Evolutionary conservation across 2,113 vertebrate species (phyloP), one percentile per base, ranked within the genome.

Genomic region (Anguilla japonica): DNA sequence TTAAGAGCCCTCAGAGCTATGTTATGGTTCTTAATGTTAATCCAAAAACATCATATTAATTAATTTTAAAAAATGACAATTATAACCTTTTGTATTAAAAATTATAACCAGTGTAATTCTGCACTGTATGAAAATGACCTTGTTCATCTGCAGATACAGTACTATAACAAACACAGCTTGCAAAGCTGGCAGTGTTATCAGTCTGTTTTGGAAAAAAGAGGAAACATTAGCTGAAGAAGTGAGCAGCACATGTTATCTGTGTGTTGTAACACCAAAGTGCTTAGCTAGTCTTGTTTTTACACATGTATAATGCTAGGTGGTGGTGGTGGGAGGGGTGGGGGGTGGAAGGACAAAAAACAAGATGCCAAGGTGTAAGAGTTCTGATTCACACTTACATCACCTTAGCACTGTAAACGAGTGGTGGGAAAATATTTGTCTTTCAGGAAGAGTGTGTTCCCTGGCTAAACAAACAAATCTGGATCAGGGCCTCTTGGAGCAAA

Each of bases 181-280:
- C 60, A 14, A 53, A 67, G 60, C 22, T 26, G 9, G 18, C 60
- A 67, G 83, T 91, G 88, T 89, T 88, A 87, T 82, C 91, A 90
- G 18, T 41, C 81, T 43, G 9, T 81, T 0, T 3, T 40, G 63
- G 26, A 82, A 41, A 86, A 41, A 53, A 53, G 41, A 40, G 79
- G 39, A 84, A 87, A 86, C 60, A 84, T 81, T 79, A 79, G 26
- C 34, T 79, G 75, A 34, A 60, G 67, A 84, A 86, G 60, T 6
- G 41, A n/a, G 46, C 60, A 13, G 87, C 84, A 89, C 87, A 43
- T 86, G 87, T 91, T 94, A 94, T 94, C 93, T 91, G 60, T 67
- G 82, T 50, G 91, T 39, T 89, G 67, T 87, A 87, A 88, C 79
- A 88, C 86, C 87, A 86, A 41, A 0, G 85, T 14, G 9, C 34